A percentile compares a stretch with the other conserved stretches of the same genome.
Evolutionary conservation across 1,140 invertebrate species (phyloP).

Genomic region (Drosophila burlai): DNA sequence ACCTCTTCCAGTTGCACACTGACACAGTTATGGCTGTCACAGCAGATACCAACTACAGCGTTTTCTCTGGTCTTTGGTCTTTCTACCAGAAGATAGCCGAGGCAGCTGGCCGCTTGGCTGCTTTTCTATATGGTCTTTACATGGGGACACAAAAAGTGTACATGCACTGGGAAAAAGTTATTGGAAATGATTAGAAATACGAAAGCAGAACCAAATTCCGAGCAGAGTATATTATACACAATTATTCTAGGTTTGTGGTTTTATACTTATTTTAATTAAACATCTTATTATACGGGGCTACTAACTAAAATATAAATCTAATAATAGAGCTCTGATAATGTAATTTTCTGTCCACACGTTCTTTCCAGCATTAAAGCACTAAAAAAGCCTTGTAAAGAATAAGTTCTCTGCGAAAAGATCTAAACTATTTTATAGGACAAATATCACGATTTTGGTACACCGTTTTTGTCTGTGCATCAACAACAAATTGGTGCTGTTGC

Average conservation of each 20-base stretch:
- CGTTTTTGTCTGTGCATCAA: slow-evolving; percentile 3
- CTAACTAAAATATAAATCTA: background rate
- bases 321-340: background rate
- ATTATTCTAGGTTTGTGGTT: background rate
- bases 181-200: too few species aligned
- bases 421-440: too few species aligned
- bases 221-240: too few species aligned
- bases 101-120: slow-evolving; percentile 43
- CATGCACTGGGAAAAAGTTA: slow-evolving; percentile 8
- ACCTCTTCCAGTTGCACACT: slow-evolving; percentile 53
- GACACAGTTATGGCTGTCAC: slow-evolving; percentile 46
- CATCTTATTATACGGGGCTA: too few species aligned
- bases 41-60: slow-evolving; percentile 5
- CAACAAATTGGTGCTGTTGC: slow-evolving; percentile 41
- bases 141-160: slow-evolving; percentile 33
- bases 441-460: too few species aligned
- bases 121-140: slow-evolving; percentile 54
- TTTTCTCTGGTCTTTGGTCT: slow-evolving; percentile 23
- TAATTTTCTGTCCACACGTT: background rate
- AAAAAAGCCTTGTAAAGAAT: background rate
- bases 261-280: background rate
- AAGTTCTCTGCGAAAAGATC: background rate
- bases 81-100: slow-evolving; percentile 1
- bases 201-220: background rate
- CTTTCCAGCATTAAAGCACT: background rate